Evolutionary conservation across 1,140 invertebrate species (phyloP).

Genomic region (Drosophila navojoa): DNA sequence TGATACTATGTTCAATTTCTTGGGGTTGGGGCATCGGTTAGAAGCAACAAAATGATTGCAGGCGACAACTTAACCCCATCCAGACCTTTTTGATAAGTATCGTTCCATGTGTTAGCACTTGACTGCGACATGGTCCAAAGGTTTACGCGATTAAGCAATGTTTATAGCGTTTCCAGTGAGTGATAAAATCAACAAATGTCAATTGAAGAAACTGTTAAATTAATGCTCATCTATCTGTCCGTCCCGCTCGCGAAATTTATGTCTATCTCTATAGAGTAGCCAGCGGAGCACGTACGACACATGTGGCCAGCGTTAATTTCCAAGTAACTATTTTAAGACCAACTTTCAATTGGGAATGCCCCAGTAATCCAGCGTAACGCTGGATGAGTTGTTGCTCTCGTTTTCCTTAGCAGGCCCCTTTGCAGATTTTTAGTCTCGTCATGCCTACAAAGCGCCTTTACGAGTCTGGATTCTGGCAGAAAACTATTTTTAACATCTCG

Average conservation of each 20-base stretch:
- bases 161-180: constrained; percentile 56
- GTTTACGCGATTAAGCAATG: constrained; percentile 20
- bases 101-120: constrained; percentile 6
- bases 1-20: constrained; percentile 30
- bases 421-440: constrained; percentile 4
- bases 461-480: constrained; percentile 30
- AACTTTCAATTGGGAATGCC: constrained; percentile 11
- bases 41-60: background rate
- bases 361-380: constrained; percentile 3
- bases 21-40: too few relatives aligned
- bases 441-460: constrained; percentile 19
- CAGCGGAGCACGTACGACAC: constrained; percentile 16
- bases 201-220: constrained; percentile 63
- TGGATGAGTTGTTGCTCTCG: constrained; percentile 26
- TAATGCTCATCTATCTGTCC: background rate
- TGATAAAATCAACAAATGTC: constrained; percentile 56
- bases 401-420: constrained; percentile 28
- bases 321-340: background rate
- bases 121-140: constrained; percentile 19
- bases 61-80: background rate
- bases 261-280: background rate
- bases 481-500: constrained; percentile 71
- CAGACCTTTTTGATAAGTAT: constrained; percentile 4
- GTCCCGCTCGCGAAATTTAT: constrained; percentile 14
- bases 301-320: background rate